A percentile compares a stretch with the other conserved stretches of the same genome.
phyloP scores from a whole-genome alignment of 2,888 invertebrate species.

The Ceraclea dissimilis region DNA sequence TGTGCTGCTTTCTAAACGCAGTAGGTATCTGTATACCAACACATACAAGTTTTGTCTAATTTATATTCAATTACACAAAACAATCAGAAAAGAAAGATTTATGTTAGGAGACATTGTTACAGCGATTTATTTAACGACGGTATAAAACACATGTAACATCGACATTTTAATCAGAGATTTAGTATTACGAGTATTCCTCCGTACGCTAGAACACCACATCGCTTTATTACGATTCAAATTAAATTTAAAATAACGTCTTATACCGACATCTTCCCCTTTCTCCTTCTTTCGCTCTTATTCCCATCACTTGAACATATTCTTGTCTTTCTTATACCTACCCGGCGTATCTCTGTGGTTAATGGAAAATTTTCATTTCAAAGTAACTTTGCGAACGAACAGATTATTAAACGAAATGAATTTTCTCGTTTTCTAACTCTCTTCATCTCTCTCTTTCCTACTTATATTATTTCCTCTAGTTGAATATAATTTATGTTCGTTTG shows the following conservation, averaged over 20 bases:
- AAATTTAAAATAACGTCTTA: constrained; percentile 20
- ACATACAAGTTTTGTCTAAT: no score
- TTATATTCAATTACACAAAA: no score
- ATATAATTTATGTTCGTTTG: background rate
- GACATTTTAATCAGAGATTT: no score
- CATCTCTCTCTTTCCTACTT: background rate
- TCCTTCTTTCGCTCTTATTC: background rate
- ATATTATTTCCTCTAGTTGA: background rate
- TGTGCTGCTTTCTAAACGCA: no score
- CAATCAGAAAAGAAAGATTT: no score
- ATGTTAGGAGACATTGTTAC: no score
- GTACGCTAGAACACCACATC: constrained; percentile 8
- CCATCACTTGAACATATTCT: constrained; percentile 8
- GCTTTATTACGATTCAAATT: constrained; percentile 22
- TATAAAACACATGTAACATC: no score
- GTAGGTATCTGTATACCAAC: no score
- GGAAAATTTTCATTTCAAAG: constrained; percentile 2
- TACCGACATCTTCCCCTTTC: constrained; percentile 2
- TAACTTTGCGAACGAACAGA: constrained; percentile 1
- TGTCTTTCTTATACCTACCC: background rate
- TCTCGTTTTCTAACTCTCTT: background rate
- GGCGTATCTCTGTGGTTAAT: constrained; percentile 1
- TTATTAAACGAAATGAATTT: constrained; percentile 1
- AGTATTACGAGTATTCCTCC: background rate
- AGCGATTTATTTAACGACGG: no score